phyloP scores from a whole-genome alignment of 2,797 vertebrate genomes.

The Poeciliopsis gracilis region DNA sequence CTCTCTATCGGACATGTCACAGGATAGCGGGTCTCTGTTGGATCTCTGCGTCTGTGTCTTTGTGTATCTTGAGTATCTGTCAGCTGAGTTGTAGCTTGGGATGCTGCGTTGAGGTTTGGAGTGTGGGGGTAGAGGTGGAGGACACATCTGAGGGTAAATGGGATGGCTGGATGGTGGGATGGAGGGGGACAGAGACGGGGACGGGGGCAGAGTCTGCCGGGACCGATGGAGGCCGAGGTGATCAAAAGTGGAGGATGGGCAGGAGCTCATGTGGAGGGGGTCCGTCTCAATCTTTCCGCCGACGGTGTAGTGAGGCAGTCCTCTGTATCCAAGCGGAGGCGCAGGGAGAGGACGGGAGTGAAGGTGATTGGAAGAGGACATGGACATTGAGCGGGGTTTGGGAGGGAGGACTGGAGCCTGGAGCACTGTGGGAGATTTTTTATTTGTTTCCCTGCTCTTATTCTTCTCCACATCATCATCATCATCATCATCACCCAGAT shows the following conservation, averaged over 20 bases:
- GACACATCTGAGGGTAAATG: slow-evolving; percentile 79
- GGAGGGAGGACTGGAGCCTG: slow-evolving; percentile 81
- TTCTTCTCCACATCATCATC: slow-evolving; percentile 69
- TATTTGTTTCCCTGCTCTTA: slow-evolving; percentile 54
- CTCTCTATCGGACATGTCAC: slow-evolving; percentile 73
- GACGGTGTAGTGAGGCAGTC: slow-evolving; percentile 76
- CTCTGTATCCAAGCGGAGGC: slow-evolving; percentile 79
- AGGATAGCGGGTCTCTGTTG: slow-evolving; percentile 79
- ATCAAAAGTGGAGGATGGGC: slow-evolving; percentile 81
- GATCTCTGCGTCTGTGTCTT: slow-evolving; percentile 66
- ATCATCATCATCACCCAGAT: slow-evolving; percentile 78
- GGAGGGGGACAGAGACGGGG: slow-evolving; percentile 82
- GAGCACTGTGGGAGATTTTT: slow-evolving; percentile 48
- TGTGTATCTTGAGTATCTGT: slow-evolving; percentile 73
- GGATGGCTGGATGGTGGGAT: slow-evolving; percentile 80
- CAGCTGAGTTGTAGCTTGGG: slow-evolving; percentile 66
- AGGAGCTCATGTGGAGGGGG: slow-evolving; percentile 83
- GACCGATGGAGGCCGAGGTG: slow-evolving; percentile 84
- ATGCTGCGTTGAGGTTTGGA: slow-evolving; percentile 79
- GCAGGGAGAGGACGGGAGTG: slow-evolving; percentile 82
- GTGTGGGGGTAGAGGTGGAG: slow-evolving; percentile 83
- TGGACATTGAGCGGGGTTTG: slow-evolving; percentile 83
- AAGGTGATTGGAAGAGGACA: slow-evolving; percentile 78
- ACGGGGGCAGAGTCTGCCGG: slow-evolving; percentile 80
- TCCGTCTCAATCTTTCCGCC: slow-evolving; percentile 82